These are phyloP conservation scores for Scaptodrosophila latifasciaeformis DNA, from an alignment of 2,888 invertebrate genomes.

Conservation along the genomic window DNA sequence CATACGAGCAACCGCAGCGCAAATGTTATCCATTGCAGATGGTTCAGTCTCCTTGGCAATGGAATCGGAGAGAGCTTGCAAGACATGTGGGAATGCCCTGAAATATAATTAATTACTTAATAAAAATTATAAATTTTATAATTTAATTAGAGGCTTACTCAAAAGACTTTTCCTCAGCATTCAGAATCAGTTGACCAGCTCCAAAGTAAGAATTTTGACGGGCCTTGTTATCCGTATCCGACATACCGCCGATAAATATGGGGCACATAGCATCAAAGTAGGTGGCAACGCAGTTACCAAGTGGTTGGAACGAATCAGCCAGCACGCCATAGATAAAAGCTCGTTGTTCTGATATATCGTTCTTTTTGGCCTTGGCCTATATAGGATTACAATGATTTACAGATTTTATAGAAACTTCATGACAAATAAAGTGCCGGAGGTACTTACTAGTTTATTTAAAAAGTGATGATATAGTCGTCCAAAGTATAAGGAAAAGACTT, in stretches of 20 bases:
- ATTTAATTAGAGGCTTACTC: conserved; percentile 75
- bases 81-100: conserved; percentile 80
- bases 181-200: conserved; percentile 82
- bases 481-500: conserved; percentile 82
- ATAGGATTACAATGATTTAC: conserved; percentile 41
- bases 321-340: conserved; percentile 84
- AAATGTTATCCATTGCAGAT: conserved; percentile 84
- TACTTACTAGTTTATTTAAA: conserved; percentile 80
- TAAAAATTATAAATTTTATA: conserved; percentile 2
- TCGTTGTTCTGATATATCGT: conserved; percentile 78
- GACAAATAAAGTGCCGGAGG: background rate
- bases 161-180: conserved; percentile 80
- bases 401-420: background rate
- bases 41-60: conserved; percentile 80
- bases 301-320: conserved; percentile 82
- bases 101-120: conserved; percentile 8
- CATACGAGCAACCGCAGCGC: conserved; percentile 85
- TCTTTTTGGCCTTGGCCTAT: conserved; percentile 79
- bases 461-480: conserved; percentile 79
- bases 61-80: conserved; percentile 81
- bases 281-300: conserved; percentile 77
- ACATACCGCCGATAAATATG: conserved; percentile 78
- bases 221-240: conserved; percentile 82
- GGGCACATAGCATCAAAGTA: conserved; percentile 80
- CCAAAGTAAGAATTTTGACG: conserved; percentile 86